Conservation (phyloP, 2,888 invertebrate species). For the Drosophila quasianomalipes region DNA sequence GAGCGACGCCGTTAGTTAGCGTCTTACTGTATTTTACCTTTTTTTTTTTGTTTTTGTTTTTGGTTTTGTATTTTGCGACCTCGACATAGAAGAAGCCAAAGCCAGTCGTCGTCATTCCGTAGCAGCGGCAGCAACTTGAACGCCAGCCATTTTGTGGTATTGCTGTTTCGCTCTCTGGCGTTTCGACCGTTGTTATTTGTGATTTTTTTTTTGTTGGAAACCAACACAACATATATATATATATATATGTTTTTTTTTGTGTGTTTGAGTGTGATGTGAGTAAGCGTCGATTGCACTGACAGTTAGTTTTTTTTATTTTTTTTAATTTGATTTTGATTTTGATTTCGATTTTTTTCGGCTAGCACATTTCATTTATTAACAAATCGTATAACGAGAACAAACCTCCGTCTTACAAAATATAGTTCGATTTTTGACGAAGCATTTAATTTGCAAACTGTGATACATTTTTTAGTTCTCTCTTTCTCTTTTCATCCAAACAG, state of each 20-base stretch:
- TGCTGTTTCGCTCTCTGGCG: constrained; percentile 46
- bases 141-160: constrained; percentile 62
- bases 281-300: constrained; percentile 47
- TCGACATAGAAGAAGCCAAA: constrained; percentile 74
- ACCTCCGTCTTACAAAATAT: background rate
- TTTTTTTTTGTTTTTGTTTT: constrained; percentile 4
- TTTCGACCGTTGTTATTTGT: constrained; percentile 48
- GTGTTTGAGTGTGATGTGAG: constrained; percentile 34
- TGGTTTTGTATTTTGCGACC: constrained; percentile 62
- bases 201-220: constrained; percentile 56
- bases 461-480: background rate
- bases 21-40: constrained; percentile 2
- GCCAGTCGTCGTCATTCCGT: constrained; percentile 60
- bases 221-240: constrained; percentile 31
- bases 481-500: background rate
- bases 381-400: background rate
- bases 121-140: constrained; percentile 45
- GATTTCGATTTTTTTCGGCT: background rate
- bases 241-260: background rate
- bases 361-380: background rate
- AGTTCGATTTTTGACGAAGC: background rate
- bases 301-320: background rate
- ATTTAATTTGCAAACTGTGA: background rate
- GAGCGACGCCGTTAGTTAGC: constrained; percentile 51
- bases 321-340: background rate